phyloP scores from a whole-genome alignment of 1,140 invertebrate species.

The Leptopilina clavipes region DNA sequence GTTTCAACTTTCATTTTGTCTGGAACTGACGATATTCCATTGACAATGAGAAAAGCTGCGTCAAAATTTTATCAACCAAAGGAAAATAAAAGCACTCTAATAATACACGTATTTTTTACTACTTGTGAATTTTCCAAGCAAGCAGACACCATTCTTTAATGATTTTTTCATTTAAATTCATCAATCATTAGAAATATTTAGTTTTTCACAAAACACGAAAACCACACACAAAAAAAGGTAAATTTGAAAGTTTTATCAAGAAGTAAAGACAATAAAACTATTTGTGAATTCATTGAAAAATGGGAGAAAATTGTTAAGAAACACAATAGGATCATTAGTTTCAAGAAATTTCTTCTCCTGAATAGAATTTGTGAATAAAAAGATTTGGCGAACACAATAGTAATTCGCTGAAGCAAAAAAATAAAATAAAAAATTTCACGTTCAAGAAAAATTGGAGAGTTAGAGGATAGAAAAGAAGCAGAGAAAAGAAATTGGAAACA shows the following conservation, averaged over 20 bases:
- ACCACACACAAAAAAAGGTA: no score
- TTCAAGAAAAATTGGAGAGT: background rate
- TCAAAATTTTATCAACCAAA: background rate
- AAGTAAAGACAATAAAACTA: no score
- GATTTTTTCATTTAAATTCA: background rate
- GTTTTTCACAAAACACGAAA: no score
- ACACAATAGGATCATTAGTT: background rate
- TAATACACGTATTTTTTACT: background rate
- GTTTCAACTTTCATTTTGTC: slow-evolving; percentile 1
- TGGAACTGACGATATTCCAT: slow-evolving; percentile 7
- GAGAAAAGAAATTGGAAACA: slow-evolving; percentile 7
- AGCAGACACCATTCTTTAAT: background rate
- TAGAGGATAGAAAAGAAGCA: background rate
- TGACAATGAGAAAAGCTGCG: background rate
- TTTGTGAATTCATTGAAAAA: background rate
- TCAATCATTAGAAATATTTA: background rate
- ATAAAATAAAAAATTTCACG: background rate
- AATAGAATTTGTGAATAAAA: background rate
- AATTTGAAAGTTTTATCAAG: no score
- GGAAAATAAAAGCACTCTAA: background rate
- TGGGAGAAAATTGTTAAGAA: background rate
- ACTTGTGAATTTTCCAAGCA: slow-evolving; percentile 19
- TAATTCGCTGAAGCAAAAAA: background rate
- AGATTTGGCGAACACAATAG: background rate
- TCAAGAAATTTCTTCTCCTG: background rate